Percentiles rank a stretch among this genome's conserved stretches.
Conservation (phyloP, 92 coral and sea anemone genomes). For the Paragorgia papillata region DNA sequence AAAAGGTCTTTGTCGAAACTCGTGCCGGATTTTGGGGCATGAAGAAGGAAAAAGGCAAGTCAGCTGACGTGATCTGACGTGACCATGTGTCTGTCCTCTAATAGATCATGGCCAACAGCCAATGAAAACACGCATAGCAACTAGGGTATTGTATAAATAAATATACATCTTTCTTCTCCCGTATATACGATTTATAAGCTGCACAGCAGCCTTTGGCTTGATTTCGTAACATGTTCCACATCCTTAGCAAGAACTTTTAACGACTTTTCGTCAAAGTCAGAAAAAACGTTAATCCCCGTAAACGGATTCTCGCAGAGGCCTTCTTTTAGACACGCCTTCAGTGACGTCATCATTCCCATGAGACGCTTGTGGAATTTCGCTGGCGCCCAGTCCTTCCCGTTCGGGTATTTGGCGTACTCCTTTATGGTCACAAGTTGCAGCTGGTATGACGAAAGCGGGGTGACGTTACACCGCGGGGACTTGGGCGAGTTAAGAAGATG, state of each 20-base stretch:
- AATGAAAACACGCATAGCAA: too few species aligned
- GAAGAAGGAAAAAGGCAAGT: too few species aligned
- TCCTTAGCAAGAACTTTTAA: conserved; percentile 30
- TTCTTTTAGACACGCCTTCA: conserved; percentile 44
- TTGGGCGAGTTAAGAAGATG: conserved; percentile 29
- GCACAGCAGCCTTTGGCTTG: conserved; percentile 8
- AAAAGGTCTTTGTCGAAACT: too few species aligned
- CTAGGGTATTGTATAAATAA: too few species aligned
- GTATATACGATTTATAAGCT: neutral
- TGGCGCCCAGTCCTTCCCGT: conserved; percentile 51
- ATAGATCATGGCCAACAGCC: too few species aligned
- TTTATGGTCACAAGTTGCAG: conserved; percentile 15
- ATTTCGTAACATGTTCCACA: conserved; percentile 16
- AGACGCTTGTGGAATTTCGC: conserved; percentile 57
- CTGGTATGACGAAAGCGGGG: conserved; percentile 4
- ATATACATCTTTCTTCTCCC: too few species aligned
- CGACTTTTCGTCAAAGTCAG: conserved; percentile 20
- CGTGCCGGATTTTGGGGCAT: too few species aligned
- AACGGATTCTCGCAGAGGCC: conserved; percentile 10
- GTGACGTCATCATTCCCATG: conserved; percentile 47
- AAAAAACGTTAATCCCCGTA: conserved; percentile 13
- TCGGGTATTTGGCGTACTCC: conserved; percentile 64
- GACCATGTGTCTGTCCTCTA: too few species aligned
- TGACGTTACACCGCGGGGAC: conserved; percentile 10
- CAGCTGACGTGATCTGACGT: too few species aligned